These are phyloP conservation scores for Phalloptychus januarius DNA, from an alignment of 2,797 vertebrate genomes.

Conservation along the genomic window DNA sequence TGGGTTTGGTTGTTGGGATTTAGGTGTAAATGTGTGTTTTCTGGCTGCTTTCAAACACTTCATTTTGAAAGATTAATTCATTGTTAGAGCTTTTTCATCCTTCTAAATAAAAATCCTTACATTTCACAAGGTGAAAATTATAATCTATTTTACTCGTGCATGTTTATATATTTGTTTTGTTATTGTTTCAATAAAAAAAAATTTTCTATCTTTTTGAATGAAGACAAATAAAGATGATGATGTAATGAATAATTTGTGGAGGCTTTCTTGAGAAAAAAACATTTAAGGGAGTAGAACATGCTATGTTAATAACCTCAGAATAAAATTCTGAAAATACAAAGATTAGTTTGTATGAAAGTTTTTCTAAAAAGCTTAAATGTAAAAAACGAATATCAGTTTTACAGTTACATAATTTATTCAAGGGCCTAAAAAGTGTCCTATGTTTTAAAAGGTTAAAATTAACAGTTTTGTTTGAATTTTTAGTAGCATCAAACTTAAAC, in stretches of 20 bases:
- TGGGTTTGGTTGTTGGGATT: conserved; percentile 25
- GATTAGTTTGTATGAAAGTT: background rate
- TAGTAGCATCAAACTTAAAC: background rate
- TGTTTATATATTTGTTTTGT: background rate
- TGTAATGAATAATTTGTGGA: conserved; percentile 4
- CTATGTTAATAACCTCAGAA: background rate
- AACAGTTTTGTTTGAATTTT: background rate
- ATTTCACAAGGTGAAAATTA: background rate
- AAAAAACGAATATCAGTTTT: background rate
- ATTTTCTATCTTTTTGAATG: conserved; percentile 46
- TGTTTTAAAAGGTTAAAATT: background rate
- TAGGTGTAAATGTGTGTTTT: conserved; percentile 5
- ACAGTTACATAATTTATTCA: background rate
- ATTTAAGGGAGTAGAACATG: background rate
- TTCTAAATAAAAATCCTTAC: background rate
- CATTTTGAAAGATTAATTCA: conserved; percentile 17
- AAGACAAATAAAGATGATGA: conserved; percentile 36
- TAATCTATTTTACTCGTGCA: background rate
- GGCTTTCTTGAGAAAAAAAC: conserved; percentile 3
- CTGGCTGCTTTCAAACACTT: conserved; percentile 14
- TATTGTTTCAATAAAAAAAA: too few species aligned
- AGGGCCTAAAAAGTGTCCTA: background rate
- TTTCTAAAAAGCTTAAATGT: background rate
- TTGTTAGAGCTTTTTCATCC: background rate
- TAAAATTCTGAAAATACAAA: background rate